These are phyloP conservation scores for Anabacerthia variegaticeps DNA, from an alignment of 2,797 vertebrate genomes.

Conservation along the genomic window DNA sequence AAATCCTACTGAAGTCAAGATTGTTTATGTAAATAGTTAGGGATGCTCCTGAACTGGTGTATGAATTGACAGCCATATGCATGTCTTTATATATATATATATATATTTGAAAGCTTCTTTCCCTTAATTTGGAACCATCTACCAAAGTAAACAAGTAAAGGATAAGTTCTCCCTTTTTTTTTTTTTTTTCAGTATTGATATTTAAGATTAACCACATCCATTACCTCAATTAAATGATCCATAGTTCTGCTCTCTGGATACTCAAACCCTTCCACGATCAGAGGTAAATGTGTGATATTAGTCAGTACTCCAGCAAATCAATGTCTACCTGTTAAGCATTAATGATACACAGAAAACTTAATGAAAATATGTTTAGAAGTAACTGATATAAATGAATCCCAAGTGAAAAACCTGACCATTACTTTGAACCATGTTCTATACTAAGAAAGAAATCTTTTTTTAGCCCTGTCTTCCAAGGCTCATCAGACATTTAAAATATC, in stretches of 20 bases:
- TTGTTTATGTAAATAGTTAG: background rate
- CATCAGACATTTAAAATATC: slow-evolving; percentile 48
- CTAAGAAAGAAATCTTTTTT: slow-evolving; percentile 41
- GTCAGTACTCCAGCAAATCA: background rate
- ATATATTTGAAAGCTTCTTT: background rate
- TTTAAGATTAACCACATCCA: background rate
- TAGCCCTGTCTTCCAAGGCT: slow-evolving; percentile 15
- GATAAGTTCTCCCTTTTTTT: background rate
- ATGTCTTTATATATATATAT: background rate
- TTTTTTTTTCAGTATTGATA: background rate
- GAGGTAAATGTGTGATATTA: background rate
- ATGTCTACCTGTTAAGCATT: background rate
- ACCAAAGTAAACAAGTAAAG: background rate
- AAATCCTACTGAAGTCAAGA: background rate
- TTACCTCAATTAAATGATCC: background rate
- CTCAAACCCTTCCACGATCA: background rate
- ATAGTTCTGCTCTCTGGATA: background rate
- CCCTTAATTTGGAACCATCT: background rate
- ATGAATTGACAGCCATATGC: background rate
- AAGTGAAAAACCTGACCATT: slow-evolving; percentile 26
- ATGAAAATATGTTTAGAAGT: slow-evolving; percentile 51
- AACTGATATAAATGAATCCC: slow-evolving; percentile 26
- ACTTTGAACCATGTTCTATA: background rate
- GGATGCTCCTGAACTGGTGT: background rate
- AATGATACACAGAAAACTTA: slow-evolving; percentile 11